Conservation (phyloP, 2,888 invertebrate species). For the Agonopterix heracliana region DNA sequence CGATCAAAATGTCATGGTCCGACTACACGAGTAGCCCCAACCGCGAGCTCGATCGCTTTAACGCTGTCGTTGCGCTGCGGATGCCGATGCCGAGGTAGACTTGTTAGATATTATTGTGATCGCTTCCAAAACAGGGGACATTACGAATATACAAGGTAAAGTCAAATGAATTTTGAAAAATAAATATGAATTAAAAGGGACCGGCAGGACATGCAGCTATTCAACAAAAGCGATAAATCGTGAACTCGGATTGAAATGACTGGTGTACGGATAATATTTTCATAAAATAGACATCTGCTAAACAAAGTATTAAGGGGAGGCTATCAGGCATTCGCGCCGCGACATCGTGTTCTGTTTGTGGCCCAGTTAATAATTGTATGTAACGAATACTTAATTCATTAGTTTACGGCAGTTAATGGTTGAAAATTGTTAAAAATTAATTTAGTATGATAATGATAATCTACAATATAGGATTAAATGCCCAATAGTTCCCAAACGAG, state of each 20-base stretch:
- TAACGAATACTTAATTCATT: conserved; percentile 60
- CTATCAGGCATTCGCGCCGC: conserved; percentile 77
- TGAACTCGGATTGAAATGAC: conserved; percentile 63
- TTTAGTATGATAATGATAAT: conserved; percentile 75
- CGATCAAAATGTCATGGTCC: conserved; percentile 73
- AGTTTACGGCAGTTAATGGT: conserved; percentile 75
- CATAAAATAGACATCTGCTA: conserved; percentile 46
- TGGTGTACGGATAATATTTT: conserved; percentile 55
- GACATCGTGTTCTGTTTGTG: conserved; percentile 52
- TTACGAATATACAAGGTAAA: conserved; percentile 10
- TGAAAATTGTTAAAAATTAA: conserved; percentile 74
- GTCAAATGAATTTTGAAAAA: conserved; percentile 14
- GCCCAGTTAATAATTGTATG: conserved; percentile 67
- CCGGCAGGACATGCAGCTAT: conserved; percentile 59
- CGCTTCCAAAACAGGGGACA: conserved; percentile 4
- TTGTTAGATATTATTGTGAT: background rate
- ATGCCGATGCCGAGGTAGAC: conserved; percentile 11
- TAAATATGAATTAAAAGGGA: conserved; percentile 28
- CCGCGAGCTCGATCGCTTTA: conserved; percentile 38
- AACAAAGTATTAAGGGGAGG: conserved; percentile 53
- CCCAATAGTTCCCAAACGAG: conserved; percentile 74
- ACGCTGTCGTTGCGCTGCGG: conserved; percentile 48
- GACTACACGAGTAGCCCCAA: conserved; percentile 63
- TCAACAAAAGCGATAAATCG: conserved; percentile 61
- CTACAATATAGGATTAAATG: conserved; percentile 76